Percentiles rank a stretch among this genome's conserved stretches.
Evolutionary conservation across 2,888 invertebrate genomes (phyloP).

Genomic region (Agriopis leucophaearia): DNA sequence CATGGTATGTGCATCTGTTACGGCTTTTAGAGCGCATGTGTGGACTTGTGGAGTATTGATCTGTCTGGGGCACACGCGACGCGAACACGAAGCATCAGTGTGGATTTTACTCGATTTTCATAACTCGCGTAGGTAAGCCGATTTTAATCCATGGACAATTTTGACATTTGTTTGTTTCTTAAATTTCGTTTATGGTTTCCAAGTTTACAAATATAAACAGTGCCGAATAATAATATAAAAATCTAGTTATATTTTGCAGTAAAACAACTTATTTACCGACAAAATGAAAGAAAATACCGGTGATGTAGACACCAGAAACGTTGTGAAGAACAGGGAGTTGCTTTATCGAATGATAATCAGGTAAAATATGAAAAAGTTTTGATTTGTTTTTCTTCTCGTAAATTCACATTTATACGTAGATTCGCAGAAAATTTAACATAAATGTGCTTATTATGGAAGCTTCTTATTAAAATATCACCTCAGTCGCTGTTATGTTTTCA

Average conservation of each 20-base stretch:
- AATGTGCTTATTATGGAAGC: background rate
- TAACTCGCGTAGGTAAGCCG: slow-evolving; percentile 15
- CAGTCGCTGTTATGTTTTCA: background rate
- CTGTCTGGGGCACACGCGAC: background rate
- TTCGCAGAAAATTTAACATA: background rate
- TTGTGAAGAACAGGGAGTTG: slow-evolving; percentile 95
- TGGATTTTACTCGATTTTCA: slow-evolving; percentile 22
- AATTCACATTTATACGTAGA: background rate
- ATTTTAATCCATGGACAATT: slow-evolving; percentile 8
- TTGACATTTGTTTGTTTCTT: background rate
- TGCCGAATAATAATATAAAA: slow-evolving; percentile 1
- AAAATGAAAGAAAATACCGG: slow-evolving; percentile 75
- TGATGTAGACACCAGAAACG: slow-evolving; percentile 90
- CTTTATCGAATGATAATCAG: slow-evolving; percentile 97
- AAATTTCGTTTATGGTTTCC: slow-evolving; percentile 1
- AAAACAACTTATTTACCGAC: background rate
- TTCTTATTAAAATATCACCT: background rate
- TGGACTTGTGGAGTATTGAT: slow-evolving; percentile 32
- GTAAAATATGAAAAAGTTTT: slow-evolving; percentile 64
- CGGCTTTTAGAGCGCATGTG: slow-evolving; percentile 23
- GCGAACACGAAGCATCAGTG: background rate
- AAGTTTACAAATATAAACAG: slow-evolving; percentile 21
- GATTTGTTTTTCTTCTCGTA: background rate
- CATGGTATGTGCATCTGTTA: too few species aligned
- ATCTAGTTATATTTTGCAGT: background rate